Percentiles rank a stretch among this genome's conserved stretches.
phyloP scores from a whole-genome alignment of 2,113 vertebrate species.

The Dicentrarchus labrax region DNA sequence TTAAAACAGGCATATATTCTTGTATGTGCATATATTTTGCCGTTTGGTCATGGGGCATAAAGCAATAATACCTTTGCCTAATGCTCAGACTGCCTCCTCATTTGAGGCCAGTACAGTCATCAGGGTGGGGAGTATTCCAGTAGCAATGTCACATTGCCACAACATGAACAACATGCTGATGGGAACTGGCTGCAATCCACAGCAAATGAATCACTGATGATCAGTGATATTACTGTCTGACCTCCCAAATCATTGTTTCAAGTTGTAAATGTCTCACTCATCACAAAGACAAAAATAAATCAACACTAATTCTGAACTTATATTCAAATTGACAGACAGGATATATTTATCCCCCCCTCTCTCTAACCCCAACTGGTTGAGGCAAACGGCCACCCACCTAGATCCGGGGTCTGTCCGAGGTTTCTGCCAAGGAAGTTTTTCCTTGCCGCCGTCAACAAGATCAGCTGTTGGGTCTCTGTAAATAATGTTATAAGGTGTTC shows the following conservation, averaged over 20 bases:
- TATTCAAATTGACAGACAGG: background rate
- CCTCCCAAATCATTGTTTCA: background rate
- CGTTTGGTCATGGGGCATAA: background rate
- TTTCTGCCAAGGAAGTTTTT: too few relatives aligned
- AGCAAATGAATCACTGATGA: slow-evolving; percentile 8
- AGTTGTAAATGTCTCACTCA: background rate
- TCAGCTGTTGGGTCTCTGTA: too few relatives aligned
- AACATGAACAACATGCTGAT: background rate
- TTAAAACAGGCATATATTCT: background rate
- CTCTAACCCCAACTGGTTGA: too few relatives aligned
- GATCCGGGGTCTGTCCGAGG: too few relatives aligned
- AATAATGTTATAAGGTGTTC: too few relatives aligned
- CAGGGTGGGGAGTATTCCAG: background rate
- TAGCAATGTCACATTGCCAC: background rate
- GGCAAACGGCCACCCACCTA: too few relatives aligned
- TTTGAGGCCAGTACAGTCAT: background rate
- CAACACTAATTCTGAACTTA: background rate
- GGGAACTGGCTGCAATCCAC: background rate
- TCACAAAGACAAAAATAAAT: background rate
- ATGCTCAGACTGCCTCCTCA: background rate
- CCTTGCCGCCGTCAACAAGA: too few relatives aligned
- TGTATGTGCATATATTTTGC: background rate
- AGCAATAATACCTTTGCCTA: background rate
- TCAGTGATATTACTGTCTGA: background rate
- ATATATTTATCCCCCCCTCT: too few relatives aligned